A percentile compares a stretch with the other conserved stretches of the same genome.
Conservation (phyloP, 2,797 vertebrate species). For the Buphagus erythrorhynchus region DNA sequence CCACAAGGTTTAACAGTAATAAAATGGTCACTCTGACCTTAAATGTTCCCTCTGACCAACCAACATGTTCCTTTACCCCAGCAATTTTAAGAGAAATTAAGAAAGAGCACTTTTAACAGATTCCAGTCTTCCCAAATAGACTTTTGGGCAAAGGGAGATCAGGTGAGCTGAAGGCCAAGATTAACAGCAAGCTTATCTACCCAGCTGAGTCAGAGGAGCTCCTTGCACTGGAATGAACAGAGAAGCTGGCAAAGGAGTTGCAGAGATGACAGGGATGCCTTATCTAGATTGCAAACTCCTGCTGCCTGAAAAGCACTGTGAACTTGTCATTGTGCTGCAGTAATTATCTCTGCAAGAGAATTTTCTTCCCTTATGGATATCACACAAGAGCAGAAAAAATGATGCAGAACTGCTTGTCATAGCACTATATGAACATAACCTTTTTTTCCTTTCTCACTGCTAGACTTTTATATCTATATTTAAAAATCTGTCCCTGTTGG, state of each 20-base stretch:
- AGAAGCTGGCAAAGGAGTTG: not conserved
- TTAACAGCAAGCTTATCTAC: not conserved
- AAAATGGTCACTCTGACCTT: not conserved
- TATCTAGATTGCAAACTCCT: not conserved
- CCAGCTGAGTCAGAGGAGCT: not conserved
- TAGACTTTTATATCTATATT: not conserved
- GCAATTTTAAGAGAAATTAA: not conserved
- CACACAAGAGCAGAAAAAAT: not conserved
- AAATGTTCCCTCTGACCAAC: not conserved
- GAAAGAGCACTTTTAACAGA: not conserved
- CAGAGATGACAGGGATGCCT: not conserved
- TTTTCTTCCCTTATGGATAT: slow-evolving; percentile 4
- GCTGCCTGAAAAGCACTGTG: not conserved
- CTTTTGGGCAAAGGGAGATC: not conserved
- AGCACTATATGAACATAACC: not conserved
- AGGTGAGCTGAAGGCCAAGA: not conserved
- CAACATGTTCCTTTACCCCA: not conserved
- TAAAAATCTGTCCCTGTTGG: not conserved
- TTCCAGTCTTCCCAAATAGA: not conserved
- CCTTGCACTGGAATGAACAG: not conserved
- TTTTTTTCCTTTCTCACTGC: not conserved
- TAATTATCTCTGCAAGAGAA: slow-evolving; percentile 2
- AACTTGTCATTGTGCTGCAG: not conserved
- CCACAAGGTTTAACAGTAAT: not conserved
- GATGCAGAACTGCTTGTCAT: not conserved